Percentiles rank a stretch among this genome's conserved stretches.
phyloP scores from a whole-genome alignment of 2,113 vertebrate species.

The Perca flavescens region DNA sequence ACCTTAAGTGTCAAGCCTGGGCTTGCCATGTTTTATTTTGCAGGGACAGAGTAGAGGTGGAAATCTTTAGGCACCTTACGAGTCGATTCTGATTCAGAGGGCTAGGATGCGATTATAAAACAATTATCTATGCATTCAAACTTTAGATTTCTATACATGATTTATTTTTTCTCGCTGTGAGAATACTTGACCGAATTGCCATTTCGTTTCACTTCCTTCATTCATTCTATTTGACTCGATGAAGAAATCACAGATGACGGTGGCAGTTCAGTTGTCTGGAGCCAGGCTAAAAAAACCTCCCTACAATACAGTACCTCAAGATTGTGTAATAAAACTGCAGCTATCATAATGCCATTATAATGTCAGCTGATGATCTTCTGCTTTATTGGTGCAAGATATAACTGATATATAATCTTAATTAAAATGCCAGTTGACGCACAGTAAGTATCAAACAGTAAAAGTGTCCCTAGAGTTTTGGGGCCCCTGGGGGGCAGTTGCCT shows the following conservation, averaged over 20 bases:
- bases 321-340: neutral
- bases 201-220: neutral
- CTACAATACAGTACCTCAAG: neutral
- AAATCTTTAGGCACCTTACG: no score
- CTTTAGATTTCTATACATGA: neutral
- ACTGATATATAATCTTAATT: neutral
- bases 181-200: neutral
- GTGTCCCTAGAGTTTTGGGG: no score
- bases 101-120: no score
- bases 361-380: neutral
- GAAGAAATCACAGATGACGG: neutral
- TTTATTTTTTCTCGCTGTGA: neutral
- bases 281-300: neutral
- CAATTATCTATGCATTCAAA: no score
- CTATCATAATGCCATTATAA: neutral
- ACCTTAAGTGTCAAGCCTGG: no score
- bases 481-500: neutral
- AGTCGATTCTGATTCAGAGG: no score
- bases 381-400: neutral
- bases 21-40: neutral
- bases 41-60: no score
- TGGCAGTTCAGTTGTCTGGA: neutral
- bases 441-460: neutral
- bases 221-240: neutral
- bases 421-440: neutral